Evolutionary conservation across 2,797 vertebrate species (phyloP).

Genomic region (Acanthornis magna): DNA sequence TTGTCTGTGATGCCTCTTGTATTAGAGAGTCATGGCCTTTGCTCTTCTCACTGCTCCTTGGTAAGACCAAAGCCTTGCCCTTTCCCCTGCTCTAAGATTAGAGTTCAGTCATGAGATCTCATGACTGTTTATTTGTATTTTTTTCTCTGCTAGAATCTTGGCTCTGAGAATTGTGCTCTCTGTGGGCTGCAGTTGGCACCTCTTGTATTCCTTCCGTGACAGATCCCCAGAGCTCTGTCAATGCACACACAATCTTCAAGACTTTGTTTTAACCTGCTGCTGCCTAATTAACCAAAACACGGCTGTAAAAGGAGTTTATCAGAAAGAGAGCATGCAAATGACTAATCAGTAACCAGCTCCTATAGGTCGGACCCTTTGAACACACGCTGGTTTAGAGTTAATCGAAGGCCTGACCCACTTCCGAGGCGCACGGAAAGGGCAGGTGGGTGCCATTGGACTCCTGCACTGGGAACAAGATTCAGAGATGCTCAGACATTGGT

Average conservation of each 20-base stretch:
- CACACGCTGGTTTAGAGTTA: too few species aligned
- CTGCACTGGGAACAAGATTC: fast-evolving
- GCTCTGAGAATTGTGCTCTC: background rate
- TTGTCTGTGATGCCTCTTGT: background rate
- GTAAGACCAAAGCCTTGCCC: background rate
- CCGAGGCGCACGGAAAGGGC: background rate
- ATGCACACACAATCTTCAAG: fast-evolving
- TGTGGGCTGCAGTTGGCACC: background rate
- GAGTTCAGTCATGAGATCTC: background rate
- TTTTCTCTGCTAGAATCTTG: background rate
- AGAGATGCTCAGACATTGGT: fast-evolving
- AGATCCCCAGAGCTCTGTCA: background rate
- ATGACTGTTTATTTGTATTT: background rate
- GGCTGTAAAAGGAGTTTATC: background rate
- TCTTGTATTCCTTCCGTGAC: fast-evolving
- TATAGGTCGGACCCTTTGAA: background rate
- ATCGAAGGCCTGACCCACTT: background rate
- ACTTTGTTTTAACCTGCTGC: background rate
- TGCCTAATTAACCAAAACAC: background rate
- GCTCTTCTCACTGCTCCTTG: background rate
- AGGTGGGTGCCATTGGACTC: background rate
- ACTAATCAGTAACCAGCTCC: background rate
- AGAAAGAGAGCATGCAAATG: fast-evolving
- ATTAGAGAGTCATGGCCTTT: background rate
- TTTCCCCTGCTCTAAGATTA: background rate